Conservation (phyloP, 2,888 invertebrate species). For the Xylota sylvarum region DNA sequence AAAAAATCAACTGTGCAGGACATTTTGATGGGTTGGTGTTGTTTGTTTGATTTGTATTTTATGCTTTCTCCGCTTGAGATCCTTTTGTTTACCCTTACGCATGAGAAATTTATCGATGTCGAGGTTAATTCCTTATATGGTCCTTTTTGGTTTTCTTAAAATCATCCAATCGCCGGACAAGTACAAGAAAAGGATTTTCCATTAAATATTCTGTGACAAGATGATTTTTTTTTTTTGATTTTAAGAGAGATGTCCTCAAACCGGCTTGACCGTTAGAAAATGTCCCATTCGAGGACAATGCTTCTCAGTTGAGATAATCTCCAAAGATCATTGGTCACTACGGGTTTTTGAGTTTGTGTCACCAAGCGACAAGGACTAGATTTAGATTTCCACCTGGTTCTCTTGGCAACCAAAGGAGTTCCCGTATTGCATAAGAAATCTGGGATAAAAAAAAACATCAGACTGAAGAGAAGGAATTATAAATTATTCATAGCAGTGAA, state of each 20-base stretch:
- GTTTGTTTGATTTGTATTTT: conserved; percentile 73
- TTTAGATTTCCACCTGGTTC: conserved; percentile 51
- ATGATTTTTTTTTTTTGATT: conserved; percentile 1
- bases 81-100: conserved; percentile 72
- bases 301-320: conserved; percentile 33
- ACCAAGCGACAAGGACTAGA: conserved; percentile 19
- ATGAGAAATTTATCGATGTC: conserved; percentile 75
- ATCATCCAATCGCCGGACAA: conserved; percentile 37
- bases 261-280: conserved; percentile 69
- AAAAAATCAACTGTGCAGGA: conserved; percentile 60
- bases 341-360: conserved; percentile 69
- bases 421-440: conserved; percentile 41
- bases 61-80: conserved; percentile 66
- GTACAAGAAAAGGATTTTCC: conserved; percentile 43
- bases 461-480: conserved; percentile 45
- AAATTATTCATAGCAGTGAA: conserved; percentile 68
- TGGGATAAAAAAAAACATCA: conserved; percentile 4
- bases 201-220: conserved; percentile 34
- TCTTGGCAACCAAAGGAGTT: background rate
- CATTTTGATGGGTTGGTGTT: conserved; percentile 67
- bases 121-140: conserved; percentile 63
- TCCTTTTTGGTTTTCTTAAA: conserved; percentile 48
- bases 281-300: conserved; percentile 49
- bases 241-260: conserved; percentile 45
- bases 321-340: conserved; percentile 69